Base-by-base conservation (phyloP, 2,888 invertebrate genomes). In the Periphyllus acericola region DNA sequence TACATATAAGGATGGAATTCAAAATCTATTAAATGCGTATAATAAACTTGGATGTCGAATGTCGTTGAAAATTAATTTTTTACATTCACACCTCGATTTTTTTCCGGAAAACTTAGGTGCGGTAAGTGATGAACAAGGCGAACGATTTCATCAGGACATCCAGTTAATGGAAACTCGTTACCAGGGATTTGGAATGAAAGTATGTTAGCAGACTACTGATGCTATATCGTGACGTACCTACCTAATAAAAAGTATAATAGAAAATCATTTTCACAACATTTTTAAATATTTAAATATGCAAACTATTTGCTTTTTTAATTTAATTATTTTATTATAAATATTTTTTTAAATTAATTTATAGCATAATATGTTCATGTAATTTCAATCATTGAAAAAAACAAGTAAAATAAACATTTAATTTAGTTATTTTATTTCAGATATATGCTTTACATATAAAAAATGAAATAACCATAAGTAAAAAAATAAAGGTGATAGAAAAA, bases 81-180 rank as follows among this genome's bases (percentile, higher is more conserved):
- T 36, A 6, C 36, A 36, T 36, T 36, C 36, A 36, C 6, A 36
- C 6, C 36, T 36, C 6, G 6, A 36, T 36, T 36, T 36, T 36
- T 36, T 36, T 36, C 36, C 36, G 36, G 36, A 36, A 36, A 36
- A 36, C 6, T 3, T 36, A 36, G 91, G 91, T 79, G 90, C 89
- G 79, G 89, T 90, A 66, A 91, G 91, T 89, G 91, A 91, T 88
- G 91, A 92, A 88, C 91, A 91, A 66, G 90, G 91, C 34, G 91
- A 92, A 90, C 89, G 91, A 52, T 92, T 92, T 89, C 91, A 91
- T 89, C 91, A 91, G 89, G 91, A 91, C 84, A 90, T 91, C 72
- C 66, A 83, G 34, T 60, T 29, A 36, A 87, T 83, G 81, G 71
- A 83, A 68, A 68, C 25, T 21, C 55, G 81, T 52, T 83, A 83